phyloP scores from a whole-genome alignment of 2,113 vertebrate genomes.

The Neolamprologus fasciatus region DNA sequence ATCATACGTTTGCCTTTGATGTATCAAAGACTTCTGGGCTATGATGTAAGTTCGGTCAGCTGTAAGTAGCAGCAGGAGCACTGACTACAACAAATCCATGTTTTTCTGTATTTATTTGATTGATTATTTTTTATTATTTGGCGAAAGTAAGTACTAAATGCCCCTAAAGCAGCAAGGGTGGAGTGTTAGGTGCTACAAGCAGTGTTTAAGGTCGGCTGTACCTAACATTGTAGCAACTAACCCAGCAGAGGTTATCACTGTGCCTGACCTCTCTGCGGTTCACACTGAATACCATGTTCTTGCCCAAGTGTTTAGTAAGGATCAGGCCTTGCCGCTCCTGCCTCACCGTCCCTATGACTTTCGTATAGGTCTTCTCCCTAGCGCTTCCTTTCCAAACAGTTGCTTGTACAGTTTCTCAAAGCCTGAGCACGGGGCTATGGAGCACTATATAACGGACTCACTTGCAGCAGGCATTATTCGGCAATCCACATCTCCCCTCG shows the following conservation, averaged over 20 bases:
- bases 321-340: accelerated
- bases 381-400: background rate
- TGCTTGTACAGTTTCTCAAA: background rate
- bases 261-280: background rate
- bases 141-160: background rate
- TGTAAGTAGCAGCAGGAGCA: background rate
- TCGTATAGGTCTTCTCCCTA: background rate
- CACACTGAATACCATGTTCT: background rate
- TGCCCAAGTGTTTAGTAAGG: background rate
- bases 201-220: background rate
- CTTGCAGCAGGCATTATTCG: background rate
- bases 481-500: background rate
- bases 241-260: background rate
- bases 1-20: background rate
- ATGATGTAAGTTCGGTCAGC: background rate
- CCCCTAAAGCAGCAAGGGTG: background rate
- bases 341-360: background rate
- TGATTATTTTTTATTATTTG: background rate
- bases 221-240: background rate
- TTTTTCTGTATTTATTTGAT: background rate
- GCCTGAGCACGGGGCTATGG: background rate
- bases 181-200: background rate
- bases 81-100: background rate
- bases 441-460: background rate
- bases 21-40: background rate